A percentile compares a stretch with the other conserved stretches of the same genome.
phyloP scores from a whole-genome alignment of 2,113 vertebrate species.

The Mesocricetus auratus region DNA sequence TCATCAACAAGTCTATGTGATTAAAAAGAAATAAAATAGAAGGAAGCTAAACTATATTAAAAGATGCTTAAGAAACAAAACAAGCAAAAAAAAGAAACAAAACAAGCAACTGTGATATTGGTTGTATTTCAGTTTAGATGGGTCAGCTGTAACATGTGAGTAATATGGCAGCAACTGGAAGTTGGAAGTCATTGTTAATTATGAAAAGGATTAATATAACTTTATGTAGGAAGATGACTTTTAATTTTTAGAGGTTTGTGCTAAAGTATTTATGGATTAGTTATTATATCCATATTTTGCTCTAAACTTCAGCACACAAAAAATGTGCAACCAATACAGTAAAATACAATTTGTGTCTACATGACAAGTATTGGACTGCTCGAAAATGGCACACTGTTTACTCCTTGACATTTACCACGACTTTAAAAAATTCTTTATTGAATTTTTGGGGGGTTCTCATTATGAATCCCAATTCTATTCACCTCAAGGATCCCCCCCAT shows the following conservation, averaged over 20 bases:
- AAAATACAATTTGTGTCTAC: neutral
- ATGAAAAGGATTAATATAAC: neutral
- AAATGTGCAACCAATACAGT: neutral
- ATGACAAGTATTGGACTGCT: neutral
- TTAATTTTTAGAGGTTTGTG: neutral
- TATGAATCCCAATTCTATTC: no score
- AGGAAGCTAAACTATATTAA: neutral
- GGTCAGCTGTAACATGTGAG: neutral
- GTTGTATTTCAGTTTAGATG: neutral
- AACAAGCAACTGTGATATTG: neutral
- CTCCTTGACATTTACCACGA: neutral
- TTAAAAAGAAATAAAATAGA: neutral
- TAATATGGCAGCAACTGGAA: neutral
- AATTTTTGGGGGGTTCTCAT: no score
- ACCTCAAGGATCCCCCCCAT: no score
- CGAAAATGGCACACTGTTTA: neutral
- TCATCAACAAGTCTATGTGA: neutral
- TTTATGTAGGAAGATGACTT: neutral
- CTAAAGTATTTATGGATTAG: neutral
- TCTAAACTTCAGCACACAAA: slow-evolving; percentile 37
- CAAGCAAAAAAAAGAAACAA: neutral
- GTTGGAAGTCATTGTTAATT: slow-evolving; percentile 29
- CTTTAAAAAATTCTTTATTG: neutral
- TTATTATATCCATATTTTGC: neutral
- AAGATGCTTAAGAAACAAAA: neutral